phyloP scores from a whole-genome alignment of 2,113 vertebrate species.

The Stomatorhinus ivindoensis region DNA sequence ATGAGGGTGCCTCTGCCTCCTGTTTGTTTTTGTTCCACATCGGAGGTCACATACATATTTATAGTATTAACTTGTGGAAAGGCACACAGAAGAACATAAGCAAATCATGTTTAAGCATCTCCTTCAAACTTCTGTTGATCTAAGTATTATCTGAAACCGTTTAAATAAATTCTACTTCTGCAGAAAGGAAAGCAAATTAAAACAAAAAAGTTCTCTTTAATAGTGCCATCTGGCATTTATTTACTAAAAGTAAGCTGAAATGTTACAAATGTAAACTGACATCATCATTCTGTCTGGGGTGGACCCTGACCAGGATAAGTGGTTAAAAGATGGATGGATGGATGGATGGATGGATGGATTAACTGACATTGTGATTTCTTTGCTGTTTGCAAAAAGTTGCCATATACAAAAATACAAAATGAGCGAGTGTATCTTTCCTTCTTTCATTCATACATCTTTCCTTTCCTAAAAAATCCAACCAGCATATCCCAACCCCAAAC shows the following conservation, averaged over 20 bases:
- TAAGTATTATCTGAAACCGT: neutral
- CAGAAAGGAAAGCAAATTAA: neutral
- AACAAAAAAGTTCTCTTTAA: neutral
- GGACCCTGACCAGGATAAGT: neutral
- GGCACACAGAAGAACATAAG: neutral
- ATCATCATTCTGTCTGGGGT: neutral
- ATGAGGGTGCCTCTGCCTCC: neutral
- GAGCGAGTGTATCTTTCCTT: neutral
- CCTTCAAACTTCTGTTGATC: conserved; percentile 1
- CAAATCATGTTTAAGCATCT: neutral
- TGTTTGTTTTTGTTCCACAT: conserved; percentile 9
- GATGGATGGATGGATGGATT: neutral
- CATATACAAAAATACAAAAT: neutral
- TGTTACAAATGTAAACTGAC: neutral
- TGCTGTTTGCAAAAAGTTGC: neutral
- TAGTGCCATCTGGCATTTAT: neutral
- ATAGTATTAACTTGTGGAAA: neutral
- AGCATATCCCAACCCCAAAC: neutral
- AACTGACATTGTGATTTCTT: neutral
- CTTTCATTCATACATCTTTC: neutral
- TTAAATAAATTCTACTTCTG: conserved; percentile 5
- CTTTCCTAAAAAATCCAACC: neutral
- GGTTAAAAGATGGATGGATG: neutral
- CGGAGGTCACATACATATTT: conserved; percentile 13
- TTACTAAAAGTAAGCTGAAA: neutral